These are phyloP conservation scores for Ditylenchus weischeri DNA, from an alignment of 2,888 invertebrate genomes.

Conservation along the genomic window DNA sequence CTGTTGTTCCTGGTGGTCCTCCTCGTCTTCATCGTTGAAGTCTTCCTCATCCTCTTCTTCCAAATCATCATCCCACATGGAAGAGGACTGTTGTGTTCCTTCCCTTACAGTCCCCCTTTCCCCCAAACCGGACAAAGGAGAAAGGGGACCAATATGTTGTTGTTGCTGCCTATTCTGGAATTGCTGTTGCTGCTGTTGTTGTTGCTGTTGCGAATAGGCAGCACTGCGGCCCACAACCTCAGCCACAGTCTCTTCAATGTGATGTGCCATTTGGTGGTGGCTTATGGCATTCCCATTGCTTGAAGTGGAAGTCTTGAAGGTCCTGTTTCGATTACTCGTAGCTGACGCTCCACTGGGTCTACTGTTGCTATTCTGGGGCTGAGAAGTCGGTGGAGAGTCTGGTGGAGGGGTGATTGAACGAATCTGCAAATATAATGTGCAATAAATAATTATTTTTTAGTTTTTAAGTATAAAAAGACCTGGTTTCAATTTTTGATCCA, in stretches of 20 bases:
- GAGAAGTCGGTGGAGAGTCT: constrained; percentile 25
- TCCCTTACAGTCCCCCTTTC: constrained; percentile 7
- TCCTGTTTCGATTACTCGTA: constrained; percentile 13
- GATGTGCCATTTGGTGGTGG: constrained; percentile 10
- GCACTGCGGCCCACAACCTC: constrained; percentile 32
- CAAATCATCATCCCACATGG: constrained; percentile 6
- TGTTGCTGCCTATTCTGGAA: constrained; percentile 2
- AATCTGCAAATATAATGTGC: constrained; percentile 23
- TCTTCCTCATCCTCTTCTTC: constrained; percentile 11
- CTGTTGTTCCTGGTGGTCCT: neutral
- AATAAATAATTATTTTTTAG: too few relatives aligned
- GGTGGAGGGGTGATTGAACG: constrained; percentile 34
- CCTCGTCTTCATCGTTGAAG: constrained; percentile 5
- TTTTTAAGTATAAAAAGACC: neutral
- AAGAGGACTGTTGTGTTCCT: neutral
- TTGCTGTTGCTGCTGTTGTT: constrained; percentile 13
- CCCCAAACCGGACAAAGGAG: constrained; percentile 5
- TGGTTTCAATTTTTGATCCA: too few relatives aligned
- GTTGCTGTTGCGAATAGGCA: constrained; percentile 21
- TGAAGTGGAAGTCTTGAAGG: constrained; percentile 9
- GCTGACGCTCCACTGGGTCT: constrained; percentile 1
- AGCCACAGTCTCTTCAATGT: constrained; percentile 34
- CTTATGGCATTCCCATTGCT: constrained; percentile 1
- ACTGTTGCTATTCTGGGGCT: constrained; percentile 20
- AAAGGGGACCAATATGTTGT: neutral